These are phyloP conservation scores for Mechanitis mazaeus DNA, from an alignment of 2,888 invertebrate genomes.

Conservation along the genomic window DNA sequence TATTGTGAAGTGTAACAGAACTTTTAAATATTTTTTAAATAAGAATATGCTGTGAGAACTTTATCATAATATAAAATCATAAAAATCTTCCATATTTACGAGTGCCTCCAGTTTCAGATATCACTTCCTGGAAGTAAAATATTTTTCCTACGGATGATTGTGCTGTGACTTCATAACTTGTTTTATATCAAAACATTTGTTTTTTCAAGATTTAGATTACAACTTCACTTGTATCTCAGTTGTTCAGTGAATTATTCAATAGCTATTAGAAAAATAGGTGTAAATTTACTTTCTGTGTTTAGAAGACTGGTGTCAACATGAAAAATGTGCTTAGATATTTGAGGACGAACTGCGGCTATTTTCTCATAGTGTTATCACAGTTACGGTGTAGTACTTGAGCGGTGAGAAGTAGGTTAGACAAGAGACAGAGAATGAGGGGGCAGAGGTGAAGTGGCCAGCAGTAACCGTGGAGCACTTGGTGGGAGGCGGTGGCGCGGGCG, in stretches of 20 bases:
- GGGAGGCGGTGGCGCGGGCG: slow-evolving; percentile 83
- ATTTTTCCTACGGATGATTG: slow-evolving; percentile 26
- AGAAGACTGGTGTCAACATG: slow-evolving; percentile 49
- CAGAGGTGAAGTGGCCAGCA: slow-evolving; percentile 50
- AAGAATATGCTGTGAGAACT: slow-evolving; percentile 10
- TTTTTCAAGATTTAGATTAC: slow-evolving; percentile 18
- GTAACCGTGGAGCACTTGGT: slow-evolving; percentile 85
- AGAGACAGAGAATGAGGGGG: slow-evolving; percentile 50
- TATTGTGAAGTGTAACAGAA: slow-evolving; percentile 16
- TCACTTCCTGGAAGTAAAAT: slow-evolving; percentile 16
- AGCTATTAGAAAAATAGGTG: neutral
- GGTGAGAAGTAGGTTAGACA: slow-evolving; percentile 32
- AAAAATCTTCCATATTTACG: slow-evolving; percentile 8
- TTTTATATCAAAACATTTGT: slow-evolving; percentile 52
- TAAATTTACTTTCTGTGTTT: slow-evolving; percentile 11
- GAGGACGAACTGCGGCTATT: slow-evolving; percentile 61
- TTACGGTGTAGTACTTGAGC: slow-evolving; percentile 64
- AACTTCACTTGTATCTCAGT: slow-evolving; percentile 12
- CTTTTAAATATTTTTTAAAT: slow-evolving; percentile 21
- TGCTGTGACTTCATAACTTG: slow-evolving; percentile 51
- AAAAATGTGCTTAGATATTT: slow-evolving; percentile 51
- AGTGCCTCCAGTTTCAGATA: slow-evolving; percentile 11
- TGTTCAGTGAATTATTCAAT: slow-evolving; percentile 14
- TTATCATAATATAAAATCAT: slow-evolving; percentile 8
- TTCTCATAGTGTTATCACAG: slow-evolving; percentile 55